phyloP scores from a whole-genome alignment of 2,113 vertebrate species.

The Percopsis transmontana region DNA sequence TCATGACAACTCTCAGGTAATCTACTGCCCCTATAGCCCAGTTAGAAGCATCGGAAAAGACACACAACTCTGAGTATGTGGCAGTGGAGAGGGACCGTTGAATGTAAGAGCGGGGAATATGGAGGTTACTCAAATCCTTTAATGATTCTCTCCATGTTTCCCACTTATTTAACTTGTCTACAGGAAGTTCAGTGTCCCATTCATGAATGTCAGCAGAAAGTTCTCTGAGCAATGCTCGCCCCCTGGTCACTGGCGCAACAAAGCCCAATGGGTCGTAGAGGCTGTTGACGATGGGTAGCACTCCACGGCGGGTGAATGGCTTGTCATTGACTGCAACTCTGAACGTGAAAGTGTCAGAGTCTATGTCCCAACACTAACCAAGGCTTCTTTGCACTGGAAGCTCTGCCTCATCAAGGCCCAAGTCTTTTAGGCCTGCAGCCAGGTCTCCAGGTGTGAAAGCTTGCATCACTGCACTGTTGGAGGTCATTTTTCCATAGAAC shows the following conservation, averaged over 20 bases:
- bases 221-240: conserved; percentile 9
- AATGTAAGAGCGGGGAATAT: not conserved
- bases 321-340: not conserved
- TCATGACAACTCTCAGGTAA: not conserved
- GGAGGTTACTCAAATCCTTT: not conserved
- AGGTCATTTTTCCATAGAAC: not conserved
- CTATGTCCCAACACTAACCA: conserved; percentile 1
- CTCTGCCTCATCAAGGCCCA: not conserved
- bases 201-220: not conserved
- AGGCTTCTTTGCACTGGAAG: conserved; percentile 18
- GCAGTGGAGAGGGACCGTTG: not conserved
- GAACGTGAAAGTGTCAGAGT: conserved; percentile 22
- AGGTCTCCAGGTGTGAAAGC: too few relatives aligned
- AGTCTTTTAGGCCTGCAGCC: not conserved
- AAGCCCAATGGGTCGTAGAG: conserved; percentile 16
- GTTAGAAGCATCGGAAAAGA: not conserved
- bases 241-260: conserved; percentile 11
- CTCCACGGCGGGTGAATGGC: conserved; percentile 10
- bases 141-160: not conserved
- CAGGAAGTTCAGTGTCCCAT: not conserved
- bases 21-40: not conserved
- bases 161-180: not conserved
- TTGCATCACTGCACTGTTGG: too few relatives aligned
- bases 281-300: conserved; percentile 19
- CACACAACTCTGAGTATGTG: not conserved